Evolutionary conservation across 2,888 invertebrate genomes (phyloP).

Genomic region (Priocnemis perturbator): DNA sequence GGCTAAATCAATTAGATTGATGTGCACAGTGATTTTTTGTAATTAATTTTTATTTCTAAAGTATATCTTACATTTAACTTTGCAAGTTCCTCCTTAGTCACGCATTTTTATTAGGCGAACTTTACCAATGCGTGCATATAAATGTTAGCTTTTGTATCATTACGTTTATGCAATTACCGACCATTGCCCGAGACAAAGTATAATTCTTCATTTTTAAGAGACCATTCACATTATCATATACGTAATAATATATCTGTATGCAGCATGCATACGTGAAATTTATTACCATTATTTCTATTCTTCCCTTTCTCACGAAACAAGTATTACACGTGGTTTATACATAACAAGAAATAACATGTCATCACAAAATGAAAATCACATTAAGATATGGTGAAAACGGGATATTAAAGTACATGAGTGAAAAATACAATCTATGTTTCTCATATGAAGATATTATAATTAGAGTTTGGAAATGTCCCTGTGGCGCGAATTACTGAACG

Average conservation of each 20-base stretch:
- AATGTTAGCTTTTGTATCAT: no score
- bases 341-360: conserved; percentile 36
- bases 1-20: no score
- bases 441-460: conserved; percentile 51
- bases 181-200: no score
- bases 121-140: no score
- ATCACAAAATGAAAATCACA: conserved; percentile 45
- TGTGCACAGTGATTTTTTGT: no score
- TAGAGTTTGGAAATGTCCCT: conserved; percentile 48
- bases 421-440: conserved; percentile 59
- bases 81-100: no score
- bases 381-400: conserved; percentile 42
- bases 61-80: not conserved
- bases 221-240: no score
- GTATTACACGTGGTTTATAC: conserved; percentile 47
- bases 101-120: no score
- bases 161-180: no score
- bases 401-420: conserved; percentile 47
- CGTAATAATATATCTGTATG: no score
- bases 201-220: no score
- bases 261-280: not conserved
- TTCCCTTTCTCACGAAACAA: conserved; percentile 47
- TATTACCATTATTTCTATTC: conserved; percentile 47
- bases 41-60: not conserved
- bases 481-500: conserved; percentile 15